These are phyloP conservation scores for Ispidina picta DNA, from an alignment of 2,797 vertebrate species.

Conservation along the genomic window DNA sequence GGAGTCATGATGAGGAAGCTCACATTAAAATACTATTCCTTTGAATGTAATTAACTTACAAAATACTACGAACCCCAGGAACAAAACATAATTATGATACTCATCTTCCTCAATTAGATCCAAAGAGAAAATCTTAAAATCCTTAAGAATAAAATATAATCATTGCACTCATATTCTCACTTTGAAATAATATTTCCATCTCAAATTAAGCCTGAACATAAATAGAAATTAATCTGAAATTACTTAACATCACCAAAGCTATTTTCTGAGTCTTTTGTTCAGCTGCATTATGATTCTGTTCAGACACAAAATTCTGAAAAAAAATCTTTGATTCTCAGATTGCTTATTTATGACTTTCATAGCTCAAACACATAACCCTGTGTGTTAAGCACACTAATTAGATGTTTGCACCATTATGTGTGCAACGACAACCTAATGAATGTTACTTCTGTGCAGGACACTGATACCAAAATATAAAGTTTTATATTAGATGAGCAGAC, in stretches of 20 bases:
- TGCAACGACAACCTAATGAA: not conserved
- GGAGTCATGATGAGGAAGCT: not conserved
- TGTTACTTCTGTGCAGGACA: not conserved
- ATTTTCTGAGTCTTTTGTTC: not conserved
- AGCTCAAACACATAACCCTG: not conserved
- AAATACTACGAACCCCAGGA: not conserved
- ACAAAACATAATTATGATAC: not conserved
- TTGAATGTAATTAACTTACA: not conserved
- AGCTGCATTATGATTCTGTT: not conserved
- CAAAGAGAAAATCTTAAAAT: not conserved
- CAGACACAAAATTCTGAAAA: not conserved
- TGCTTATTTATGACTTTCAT: not conserved
- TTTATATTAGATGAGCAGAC: not conserved
- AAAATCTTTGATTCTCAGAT: not conserved
- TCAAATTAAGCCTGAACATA: not conserved
- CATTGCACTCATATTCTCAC: not conserved
- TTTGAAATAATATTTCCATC: slow-evolving; percentile 19
- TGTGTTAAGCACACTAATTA: not conserved
- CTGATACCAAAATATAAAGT: not conserved
- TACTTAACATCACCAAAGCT: not conserved
- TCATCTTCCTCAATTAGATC: not conserved
- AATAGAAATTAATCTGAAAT: slow-evolving; percentile 6
- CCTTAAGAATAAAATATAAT: slow-evolving; percentile 4
- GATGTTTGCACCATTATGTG: not conserved
- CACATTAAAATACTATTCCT: not conserved